These are phyloP conservation scores for Cydia splendana DNA, from an alignment of 1,140 invertebrate genomes.

Conservation along the genomic window DNA sequence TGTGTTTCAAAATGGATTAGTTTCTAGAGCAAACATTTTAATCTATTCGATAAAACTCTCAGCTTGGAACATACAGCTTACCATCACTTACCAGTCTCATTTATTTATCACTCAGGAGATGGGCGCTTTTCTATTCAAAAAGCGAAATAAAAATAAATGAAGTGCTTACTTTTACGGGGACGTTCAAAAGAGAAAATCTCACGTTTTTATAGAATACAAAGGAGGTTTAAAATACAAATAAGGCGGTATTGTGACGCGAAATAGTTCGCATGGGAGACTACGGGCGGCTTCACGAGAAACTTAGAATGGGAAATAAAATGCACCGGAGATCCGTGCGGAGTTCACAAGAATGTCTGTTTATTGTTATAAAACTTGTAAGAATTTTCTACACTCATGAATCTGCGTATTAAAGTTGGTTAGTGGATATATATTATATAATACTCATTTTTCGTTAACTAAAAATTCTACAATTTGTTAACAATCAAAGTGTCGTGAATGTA, in stretches of 20 bases:
- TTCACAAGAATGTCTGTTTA: background rate
- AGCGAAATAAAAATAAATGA: slow-evolving; percentile 31
- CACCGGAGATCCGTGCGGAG: slow-evolving; percentile 13
- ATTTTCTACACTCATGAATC: background rate
- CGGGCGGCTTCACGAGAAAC: slow-evolving; percentile 29
- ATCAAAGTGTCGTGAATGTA: no score
- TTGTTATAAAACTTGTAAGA: slow-evolving; percentile 12
- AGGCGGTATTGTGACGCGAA: slow-evolving; percentile 36
- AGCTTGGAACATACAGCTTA: background rate
- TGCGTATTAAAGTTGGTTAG: slow-evolving; percentile 4
- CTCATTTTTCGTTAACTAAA: no score
- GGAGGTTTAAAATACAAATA: slow-evolving; percentile 42
- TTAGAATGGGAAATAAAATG: slow-evolving; percentile 36
- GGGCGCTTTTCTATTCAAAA: slow-evolving; percentile 10
- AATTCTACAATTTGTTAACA: no score
- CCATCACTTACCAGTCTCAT: background rate
- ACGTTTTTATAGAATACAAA: slow-evolving; percentile 38
- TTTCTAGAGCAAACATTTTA: slow-evolving; percentile 8
- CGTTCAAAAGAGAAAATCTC: slow-evolving; percentile 25
- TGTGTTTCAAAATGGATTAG: slow-evolving; percentile 9
- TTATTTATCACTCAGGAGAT: slow-evolving; percentile 22
- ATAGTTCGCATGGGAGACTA: slow-evolving; percentile 39
- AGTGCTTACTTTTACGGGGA: slow-evolving; percentile 27
- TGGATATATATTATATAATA: no score
- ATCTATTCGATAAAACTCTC: background rate